A percentile compares a stretch with the other conserved stretches of the same genome.
Evolutionary conservation across 2,888 invertebrate species (phyloP).

Genomic region (Troides aeacus): DNA sequence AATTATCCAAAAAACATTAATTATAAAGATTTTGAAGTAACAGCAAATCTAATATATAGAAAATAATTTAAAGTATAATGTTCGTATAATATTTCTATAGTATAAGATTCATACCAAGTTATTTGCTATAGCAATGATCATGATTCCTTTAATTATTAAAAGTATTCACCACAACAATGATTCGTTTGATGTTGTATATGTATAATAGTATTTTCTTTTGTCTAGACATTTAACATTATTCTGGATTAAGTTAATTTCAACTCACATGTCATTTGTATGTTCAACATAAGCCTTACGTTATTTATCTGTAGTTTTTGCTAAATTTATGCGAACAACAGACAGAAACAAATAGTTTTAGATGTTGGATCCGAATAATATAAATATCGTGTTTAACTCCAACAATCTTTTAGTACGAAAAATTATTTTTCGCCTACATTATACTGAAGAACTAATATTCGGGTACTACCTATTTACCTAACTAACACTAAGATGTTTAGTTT

Average conservation of each 20-base stretch:
- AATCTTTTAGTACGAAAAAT: constrained; percentile 18
- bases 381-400: neutral
- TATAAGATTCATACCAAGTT: too few species aligned
- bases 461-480: too few species aligned
- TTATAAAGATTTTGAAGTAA: too few species aligned
- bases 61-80: too few species aligned
- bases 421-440: neutral
- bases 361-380: neutral
- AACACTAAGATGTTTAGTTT: too few species aligned
- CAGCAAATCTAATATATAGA: too few species aligned
- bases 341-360: constrained; percentile 1
- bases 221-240: constrained; percentile 11
- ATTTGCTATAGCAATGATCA: too few species aligned
- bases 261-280: neutral
- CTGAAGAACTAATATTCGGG: too few species aligned
- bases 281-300: constrained; percentile 1
- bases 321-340: neutral
- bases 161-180: neutral
- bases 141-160: neutral
- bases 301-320: constrained; percentile 4
- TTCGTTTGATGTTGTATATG: neutral
- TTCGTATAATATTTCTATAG: too few species aligned
- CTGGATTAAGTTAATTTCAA: neutral
- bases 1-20: too few species aligned
- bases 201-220: neutral